Percentiles rank a stretch among this genome's conserved stretches.
These are phyloP conservation scores for Camelus bactrianus DNA, from an alignment of 2,113 vertebrate species.

Conservation along the genomic window DNA sequence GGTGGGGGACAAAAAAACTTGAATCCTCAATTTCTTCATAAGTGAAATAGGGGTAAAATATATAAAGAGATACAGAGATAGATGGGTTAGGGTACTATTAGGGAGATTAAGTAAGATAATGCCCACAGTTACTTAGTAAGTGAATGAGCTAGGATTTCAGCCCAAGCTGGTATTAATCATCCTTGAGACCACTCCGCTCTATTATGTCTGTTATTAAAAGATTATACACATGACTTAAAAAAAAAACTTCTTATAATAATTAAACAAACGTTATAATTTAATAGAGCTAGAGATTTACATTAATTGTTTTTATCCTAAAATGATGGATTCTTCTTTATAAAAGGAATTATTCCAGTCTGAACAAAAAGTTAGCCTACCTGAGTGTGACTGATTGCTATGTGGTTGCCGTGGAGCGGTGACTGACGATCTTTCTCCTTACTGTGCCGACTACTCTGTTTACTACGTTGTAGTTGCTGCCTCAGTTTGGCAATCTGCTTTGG, in stretches of 20 bases:
- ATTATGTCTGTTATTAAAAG: slow-evolving; percentile 30
- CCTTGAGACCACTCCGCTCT: neutral
- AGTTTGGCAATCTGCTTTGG: slow-evolving; percentile 96
- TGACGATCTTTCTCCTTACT: slow-evolving; percentile 93
- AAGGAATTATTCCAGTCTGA: neutral
- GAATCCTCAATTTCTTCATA: slow-evolving; percentile 20
- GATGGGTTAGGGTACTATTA: neutral
- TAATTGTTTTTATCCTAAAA: neutral
- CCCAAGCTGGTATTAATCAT: neutral
- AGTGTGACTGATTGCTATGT: slow-evolving; percentile 89
- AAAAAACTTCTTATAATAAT: neutral
- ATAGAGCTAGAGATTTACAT: neutral
- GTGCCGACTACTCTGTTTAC: slow-evolving; percentile 94
- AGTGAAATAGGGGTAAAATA: slow-evolving; percentile 3
- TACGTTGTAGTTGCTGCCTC: slow-evolving; percentile 95
- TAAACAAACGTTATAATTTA: slow-evolving; percentile 29
- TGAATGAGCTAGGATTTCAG: slow-evolving; percentile 27
- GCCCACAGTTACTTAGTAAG: neutral
- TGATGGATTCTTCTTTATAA: neutral
- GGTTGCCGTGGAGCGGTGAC: slow-evolving; percentile 91
- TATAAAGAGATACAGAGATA: neutral
- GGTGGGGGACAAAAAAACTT: neutral
- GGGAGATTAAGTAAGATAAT: slow-evolving; percentile 8
- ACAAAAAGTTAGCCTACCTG: slow-evolving; percentile 86
- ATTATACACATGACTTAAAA: neutral